phyloP scores from a whole-genome alignment of 2,888 invertebrate species.

The Scrobipalpa costella region DNA sequence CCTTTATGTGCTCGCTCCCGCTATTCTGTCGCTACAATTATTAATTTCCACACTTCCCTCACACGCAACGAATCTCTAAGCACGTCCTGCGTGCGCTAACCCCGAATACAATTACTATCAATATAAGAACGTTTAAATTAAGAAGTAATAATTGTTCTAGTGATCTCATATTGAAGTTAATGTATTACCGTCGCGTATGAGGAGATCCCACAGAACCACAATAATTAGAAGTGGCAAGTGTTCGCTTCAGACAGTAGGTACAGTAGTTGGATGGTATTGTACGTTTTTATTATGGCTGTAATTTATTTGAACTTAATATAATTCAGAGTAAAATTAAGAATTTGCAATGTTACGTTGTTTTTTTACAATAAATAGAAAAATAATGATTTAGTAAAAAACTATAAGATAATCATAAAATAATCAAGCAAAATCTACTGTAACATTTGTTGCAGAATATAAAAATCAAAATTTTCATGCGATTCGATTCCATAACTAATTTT shows the following conservation, averaged over 20 bases:
- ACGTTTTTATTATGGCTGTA: no score
- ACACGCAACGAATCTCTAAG: conserved; percentile 1
- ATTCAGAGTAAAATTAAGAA: no score
- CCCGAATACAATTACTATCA: neutral
- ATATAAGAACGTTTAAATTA: neutral
- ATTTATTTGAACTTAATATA: no score
- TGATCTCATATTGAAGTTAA: neutral
- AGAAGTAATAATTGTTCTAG: neutral
- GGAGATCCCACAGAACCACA: neutral
- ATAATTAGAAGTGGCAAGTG: neutral
- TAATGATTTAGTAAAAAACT: neutral
- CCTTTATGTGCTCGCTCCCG: no score
- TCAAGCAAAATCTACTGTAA: neutral
- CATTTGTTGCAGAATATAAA: no score
- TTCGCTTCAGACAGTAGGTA: neutral
- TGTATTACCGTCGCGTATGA: neutral
- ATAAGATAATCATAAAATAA: neutral
- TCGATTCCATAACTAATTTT: no score
- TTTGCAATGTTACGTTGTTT: no score
- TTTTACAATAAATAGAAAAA: neutral
- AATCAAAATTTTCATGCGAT: no score
- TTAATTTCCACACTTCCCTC: neutral
- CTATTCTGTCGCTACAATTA: no score
- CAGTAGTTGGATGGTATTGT: no score
- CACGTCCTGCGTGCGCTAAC: conserved; percentile 9